Base-by-base conservation (phyloP, 2,113 vertebrate species). In the Lepus timidus region DNA sequence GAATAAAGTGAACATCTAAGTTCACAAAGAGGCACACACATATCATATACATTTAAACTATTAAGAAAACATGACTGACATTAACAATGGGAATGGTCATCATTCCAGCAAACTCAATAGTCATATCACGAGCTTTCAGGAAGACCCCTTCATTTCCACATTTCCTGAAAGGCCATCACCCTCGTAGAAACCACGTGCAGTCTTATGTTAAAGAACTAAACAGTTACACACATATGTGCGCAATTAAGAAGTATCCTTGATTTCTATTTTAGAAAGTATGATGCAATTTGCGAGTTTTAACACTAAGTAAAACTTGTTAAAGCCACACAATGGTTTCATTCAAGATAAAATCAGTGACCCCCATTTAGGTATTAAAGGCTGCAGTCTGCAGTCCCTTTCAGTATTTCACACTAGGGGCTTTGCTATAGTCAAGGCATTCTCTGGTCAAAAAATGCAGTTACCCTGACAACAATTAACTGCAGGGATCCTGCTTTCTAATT, bases 381-480 rank as follows among this genome's bases (percentile, higher is more conserved):
- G 90, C 85, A 93, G 73, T 93, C 98, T 98, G 91, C 92, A 98
- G 97, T 67, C 90, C 82, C 97, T 98, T 98, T 98, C 97, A 97
- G 36, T 97, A 97, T 92, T 98, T 95, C 97, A 98, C 96, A 97
- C 96, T 97, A 94, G 88, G 88, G 92, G 95, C 97, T 97, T 97
- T 97, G 93, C 92, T 87, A 96, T 85, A 95, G 93, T 93, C 95
- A 92, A 97, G 94, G 94, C 96, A 97, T 98, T 98, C 97, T 95
- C 92, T 80, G 95, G 96, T 98, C 95, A 96, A 97, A 97, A 96
- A 86, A 82, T 70, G 70, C 92, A 97, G 97, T 97, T 97, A 96
- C 97, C 97, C 51, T 97, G 96, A 98, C 97, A 98, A 98, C 98
- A 97, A 96, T 88, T 68, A 64, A 93, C 58, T 22, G 49, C 62